phyloP scores from a whole-genome alignment of 1,140 invertebrate species.

The Drosophila parvula region DNA sequence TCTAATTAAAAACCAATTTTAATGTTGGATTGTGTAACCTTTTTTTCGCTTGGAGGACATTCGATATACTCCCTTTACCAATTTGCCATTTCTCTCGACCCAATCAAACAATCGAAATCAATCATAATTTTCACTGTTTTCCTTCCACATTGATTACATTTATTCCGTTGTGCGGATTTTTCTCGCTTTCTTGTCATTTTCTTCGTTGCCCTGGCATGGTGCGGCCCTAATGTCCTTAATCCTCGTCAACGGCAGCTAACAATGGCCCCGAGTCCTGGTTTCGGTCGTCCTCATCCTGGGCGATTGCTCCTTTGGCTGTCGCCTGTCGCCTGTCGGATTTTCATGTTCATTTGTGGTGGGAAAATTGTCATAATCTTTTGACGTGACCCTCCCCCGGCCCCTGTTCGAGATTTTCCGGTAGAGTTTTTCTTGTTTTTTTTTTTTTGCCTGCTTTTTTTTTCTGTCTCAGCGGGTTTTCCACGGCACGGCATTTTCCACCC shows the following conservation, averaged over 20 bases:
- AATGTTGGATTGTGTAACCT: neutral
- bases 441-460: slow-evolving; percentile 42
- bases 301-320: slow-evolving; percentile 67
- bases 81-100: slow-evolving; percentile 16
- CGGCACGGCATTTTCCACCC: slow-evolving; percentile 12
- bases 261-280: slow-evolving; percentile 46
- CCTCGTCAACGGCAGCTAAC: slow-evolving; percentile 76
- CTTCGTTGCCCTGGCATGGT: slow-evolving; percentile 46
- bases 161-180: slow-evolving; percentile 41
- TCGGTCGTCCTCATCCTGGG: slow-evolving; percentile 15
- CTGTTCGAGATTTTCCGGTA: slow-evolving; percentile 25
- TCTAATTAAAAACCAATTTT: neutral
- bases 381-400: slow-evolving; percentile 52
- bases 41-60: slow-evolving; percentile 10
- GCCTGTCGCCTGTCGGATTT: slow-evolving; percentile 57
- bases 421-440: slow-evolving; percentile 3
- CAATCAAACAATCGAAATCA: slow-evolving; percentile 82
- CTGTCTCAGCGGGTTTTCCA: slow-evolving; percentile 55
- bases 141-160: slow-evolving; percentile 74
- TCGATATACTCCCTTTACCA: neutral
- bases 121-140: slow-evolving; percentile 78
- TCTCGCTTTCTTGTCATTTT: slow-evolving; percentile 55
- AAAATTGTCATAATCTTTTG: slow-evolving; percentile 84
- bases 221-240: slow-evolving; percentile 66
- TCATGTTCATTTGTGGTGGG: slow-evolving; percentile 81